Evolutionary conservation across 30 jellyfish, hydroid and myxozoan species (phyloP).

Genomic region (Aurelia aurita): DNA sequence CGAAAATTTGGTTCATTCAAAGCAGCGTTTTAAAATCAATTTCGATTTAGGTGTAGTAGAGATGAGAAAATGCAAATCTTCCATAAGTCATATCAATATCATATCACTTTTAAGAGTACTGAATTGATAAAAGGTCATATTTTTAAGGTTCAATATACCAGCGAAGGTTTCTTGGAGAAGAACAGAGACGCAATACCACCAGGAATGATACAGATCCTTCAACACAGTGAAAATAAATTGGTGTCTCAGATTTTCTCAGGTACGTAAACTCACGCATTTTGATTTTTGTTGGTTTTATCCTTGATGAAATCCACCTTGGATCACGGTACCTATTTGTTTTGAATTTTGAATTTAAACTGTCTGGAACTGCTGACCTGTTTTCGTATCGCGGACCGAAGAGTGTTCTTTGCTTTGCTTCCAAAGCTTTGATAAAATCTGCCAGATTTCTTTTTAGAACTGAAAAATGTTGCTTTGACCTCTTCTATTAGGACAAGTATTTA

Average conservation of each 20-base stretch:
- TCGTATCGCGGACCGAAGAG: neutral
- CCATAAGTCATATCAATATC: too few species aligned
- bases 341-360: neutral
- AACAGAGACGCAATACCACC: slow-evolving; percentile 77
- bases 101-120: too few species aligned
- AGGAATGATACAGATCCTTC: slow-evolving; percentile 56
- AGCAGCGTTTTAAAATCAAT: too few species aligned
- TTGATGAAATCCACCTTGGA: neutral
- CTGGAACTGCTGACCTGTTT: neutral
- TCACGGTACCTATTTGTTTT: neutral
- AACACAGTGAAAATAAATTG: slow-evolving; percentile 57
- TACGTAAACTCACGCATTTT: slow-evolving; percentile 9
- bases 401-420: neutral
- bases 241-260: slow-evolving; percentile 69
- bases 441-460: too few species aligned
- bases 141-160: slow-evolving; percentile 56
- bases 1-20: too few species aligned
- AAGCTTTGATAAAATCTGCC: neutral
- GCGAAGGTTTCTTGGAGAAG: slow-evolving; percentile 72
- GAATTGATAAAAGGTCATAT: too few species aligned
- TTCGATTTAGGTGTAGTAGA: too few species aligned
- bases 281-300: neutral
- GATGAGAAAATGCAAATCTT: too few species aligned
- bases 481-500: too few species aligned
- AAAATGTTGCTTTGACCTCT: too few species aligned